Base-by-base conservation (phyloP, 2,888 invertebrate species). In the Coremacera marginata region DNA sequence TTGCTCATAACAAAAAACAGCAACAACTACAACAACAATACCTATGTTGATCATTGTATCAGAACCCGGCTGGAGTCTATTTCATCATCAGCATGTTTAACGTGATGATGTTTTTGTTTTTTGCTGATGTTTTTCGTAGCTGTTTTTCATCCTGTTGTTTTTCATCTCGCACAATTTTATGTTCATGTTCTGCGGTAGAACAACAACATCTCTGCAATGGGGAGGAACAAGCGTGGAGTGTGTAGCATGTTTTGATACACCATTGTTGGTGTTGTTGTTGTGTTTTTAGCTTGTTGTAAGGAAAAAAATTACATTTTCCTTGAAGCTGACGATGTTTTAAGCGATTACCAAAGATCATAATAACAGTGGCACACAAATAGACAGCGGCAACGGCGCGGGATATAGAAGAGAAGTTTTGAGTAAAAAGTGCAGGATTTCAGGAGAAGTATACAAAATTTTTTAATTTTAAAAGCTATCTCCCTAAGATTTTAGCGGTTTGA, bases 101-200 rank as follows among this genome's bases (percentile, higher is more conserved):
- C 65, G 74, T 68, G 68, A 68, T 68, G 49, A 68, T 68, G 44
- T 68, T 68, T 49, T 49, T 37, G 34, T 62, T 62, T 27, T 62
- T 62, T 22, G 19, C 62, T 9, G 19, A 25, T 22, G 19, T 62
- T 22, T 55, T 55, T 62, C 25, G 27, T 62, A 16, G 22, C 25
- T 62, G 14, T 62, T 74, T 65, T 65, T 44, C 25, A n/a, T 5
- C 65, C 52, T 51, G 65, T 52, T 52, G 51, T 74, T 65, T 74
- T 65, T 65, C 63, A 74, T 63, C 34, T 52, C 65, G 65, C 65
- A 55, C 63, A 74, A 65, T 74, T 74, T 65, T 65, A 63, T 62
- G 73, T 73, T 73, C 63, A 73, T 73, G 73, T 73, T 73, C 63
- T 16, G 19, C 49, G 25, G 44, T 9, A 49, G 14, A 60, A 19